phyloP scores from a whole-genome alignment of 2,797 vertebrate genomes.

The Sphaeramia orbicularis region DNA sequence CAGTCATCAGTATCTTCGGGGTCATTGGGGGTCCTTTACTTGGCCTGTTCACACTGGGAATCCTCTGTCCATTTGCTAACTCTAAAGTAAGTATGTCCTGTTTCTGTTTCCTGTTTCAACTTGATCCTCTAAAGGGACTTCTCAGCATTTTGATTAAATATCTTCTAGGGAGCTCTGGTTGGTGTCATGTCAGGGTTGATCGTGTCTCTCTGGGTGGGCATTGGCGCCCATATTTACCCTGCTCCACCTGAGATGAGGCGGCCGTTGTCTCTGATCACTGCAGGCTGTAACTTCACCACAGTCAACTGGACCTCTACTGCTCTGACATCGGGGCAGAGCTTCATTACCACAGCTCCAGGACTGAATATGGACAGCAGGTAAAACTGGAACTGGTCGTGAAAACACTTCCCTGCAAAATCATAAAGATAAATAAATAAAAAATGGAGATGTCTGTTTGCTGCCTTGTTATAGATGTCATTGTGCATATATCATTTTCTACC shows the following conservation, averaged over 20 bases:
- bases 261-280: slow-evolving; percentile 83
- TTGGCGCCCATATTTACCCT: slow-evolving; percentile 89
- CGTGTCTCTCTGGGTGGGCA: slow-evolving; percentile 89
- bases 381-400: too few species aligned
- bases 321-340: slow-evolving; percentile 44
- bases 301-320: slow-evolving; percentile 72
- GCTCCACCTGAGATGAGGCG: slow-evolving; percentile 76
- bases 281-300: slow-evolving; percentile 84
- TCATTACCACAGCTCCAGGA: slow-evolving; percentile 46
- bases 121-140: too few species aligned
- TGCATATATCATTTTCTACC: not conserved
- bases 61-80: slow-evolving; percentile 84
- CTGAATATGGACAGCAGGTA: slow-evolving; percentile 19
- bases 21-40: slow-evolving; percentile 85
- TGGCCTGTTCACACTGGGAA: slow-evolving; percentile 83
- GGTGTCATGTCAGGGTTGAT: slow-evolving; percentile 86
- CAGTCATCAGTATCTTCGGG: slow-evolving; percentile 78
- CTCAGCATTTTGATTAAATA: too few species aligned
- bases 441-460: too few species aligned
- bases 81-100: slow-evolving; percentile 75
- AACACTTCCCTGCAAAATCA: too few species aligned
- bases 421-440: too few species aligned
- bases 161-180: slow-evolving; percentile 86
- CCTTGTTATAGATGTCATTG: too few species aligned
- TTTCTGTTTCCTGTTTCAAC: too few species aligned